These are phyloP conservation scores for Gymnopithys bicolor DNA, from an alignment of 2,797 vertebrate species.

Conservation along the genomic window DNA sequence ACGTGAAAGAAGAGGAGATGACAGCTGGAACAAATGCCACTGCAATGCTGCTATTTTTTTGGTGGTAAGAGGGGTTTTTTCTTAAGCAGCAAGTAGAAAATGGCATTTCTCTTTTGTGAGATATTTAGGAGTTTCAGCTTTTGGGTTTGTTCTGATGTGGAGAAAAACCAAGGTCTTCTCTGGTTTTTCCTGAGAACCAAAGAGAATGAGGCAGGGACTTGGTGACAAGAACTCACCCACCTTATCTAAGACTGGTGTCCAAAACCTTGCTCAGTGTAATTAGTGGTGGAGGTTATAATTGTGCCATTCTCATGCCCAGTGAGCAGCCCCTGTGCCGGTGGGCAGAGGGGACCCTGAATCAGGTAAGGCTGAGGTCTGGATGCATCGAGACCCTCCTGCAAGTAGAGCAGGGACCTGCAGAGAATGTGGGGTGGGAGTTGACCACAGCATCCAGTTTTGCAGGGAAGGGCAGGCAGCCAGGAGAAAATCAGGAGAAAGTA, in stretches of 20 bases:
- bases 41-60: background rate
- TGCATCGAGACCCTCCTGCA: background rate
- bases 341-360: background rate
- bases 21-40: background rate
- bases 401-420: background rate
- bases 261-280: background rate
- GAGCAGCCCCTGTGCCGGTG: rapidly evolving
- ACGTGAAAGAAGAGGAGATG: background rate
- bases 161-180: background rate
- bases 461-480: background rate
- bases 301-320: background rate
- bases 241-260: background rate
- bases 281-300: background rate
- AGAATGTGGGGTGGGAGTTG: background rate
- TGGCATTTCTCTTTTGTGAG: background rate
- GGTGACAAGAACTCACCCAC: background rate
- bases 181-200: background rate
- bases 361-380: background rate
- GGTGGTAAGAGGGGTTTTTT: background rate
- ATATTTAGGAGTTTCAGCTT: background rate
- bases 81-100: background rate
- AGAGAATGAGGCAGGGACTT: background rate
- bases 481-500: background rate
- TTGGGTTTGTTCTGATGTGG: background rate
- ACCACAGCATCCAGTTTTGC: rapidly evolving